phyloP scores from a whole-genome alignment of 1,140 invertebrate species.

The Pygmarrhopalites habei region DNA sequence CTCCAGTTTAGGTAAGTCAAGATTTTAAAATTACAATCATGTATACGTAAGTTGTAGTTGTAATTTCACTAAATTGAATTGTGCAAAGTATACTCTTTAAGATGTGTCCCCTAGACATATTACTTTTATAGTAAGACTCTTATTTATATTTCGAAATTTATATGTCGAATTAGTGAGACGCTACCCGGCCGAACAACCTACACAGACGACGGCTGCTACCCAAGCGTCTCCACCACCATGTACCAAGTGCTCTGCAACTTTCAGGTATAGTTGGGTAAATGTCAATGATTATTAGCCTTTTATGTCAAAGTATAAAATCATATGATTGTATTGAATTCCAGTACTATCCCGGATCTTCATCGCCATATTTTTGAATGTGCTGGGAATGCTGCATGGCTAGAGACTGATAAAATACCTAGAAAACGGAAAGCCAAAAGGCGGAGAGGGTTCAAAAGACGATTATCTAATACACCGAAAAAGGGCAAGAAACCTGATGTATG shows the following conservation, averaged over 20 bases:
- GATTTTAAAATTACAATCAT: no score
- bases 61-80: no score
- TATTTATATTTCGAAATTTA: no score
- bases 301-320: not conserved
- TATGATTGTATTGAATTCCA: slow-evolving; percentile 12
- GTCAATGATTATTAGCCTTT: not conserved
- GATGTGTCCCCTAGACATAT: no score
- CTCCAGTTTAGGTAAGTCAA: no score
- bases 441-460: slow-evolving; percentile 36
- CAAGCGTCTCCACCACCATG: slow-evolving; percentile 12
- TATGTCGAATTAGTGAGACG: no score
- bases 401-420: slow-evolving; percentile 14
- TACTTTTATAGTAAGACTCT: no score
- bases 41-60: no score
- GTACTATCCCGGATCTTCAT: slow-evolving; percentile 33
- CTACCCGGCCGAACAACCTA: not conserved
- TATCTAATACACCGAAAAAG: slow-evolving; percentile 34
- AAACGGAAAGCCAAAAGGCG: slow-evolving; percentile 28
- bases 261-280: slow-evolving; percentile 28
- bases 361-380: slow-evolving; percentile 39
- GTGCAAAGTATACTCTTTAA: no score
- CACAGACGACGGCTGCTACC: not conserved
- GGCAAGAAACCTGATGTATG: slow-evolving; percentile 20
- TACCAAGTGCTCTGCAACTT: slow-evolving; percentile 32
- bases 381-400: slow-evolving; percentile 30